Conservation (phyloP, 2,113 vertebrate genomes). For the Orthonyx spaldingii region DNA sequence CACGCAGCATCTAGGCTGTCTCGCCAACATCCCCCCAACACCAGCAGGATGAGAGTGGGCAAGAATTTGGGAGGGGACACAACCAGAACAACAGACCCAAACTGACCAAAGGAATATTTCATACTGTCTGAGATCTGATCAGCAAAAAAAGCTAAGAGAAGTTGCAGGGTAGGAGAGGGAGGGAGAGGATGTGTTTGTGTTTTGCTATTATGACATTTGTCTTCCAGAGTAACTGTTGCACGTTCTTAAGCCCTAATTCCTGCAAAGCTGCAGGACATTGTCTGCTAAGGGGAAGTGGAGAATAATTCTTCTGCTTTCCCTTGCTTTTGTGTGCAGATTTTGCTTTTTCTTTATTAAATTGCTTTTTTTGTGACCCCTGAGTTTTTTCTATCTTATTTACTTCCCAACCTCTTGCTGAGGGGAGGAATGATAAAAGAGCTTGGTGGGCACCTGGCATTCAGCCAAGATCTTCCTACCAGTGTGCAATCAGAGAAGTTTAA, state of each 20-base stretch:
- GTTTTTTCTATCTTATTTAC: neutral
- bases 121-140: neutral
- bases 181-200: too few relatives aligned
- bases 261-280: neutral
- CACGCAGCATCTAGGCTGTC: neutral
- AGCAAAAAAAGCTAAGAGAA: neutral
- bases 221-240: neutral
- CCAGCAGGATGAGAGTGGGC: neutral
- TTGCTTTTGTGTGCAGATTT: neutral
- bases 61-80: neutral
- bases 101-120: neutral
- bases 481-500: neutral
- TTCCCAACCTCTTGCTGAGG: neutral
- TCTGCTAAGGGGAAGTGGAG: neutral
- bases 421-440: neutral
- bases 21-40: neutral
- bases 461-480: neutral
- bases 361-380: neutral
- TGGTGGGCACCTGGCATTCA: neutral
- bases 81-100: neutral
- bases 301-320: neutral
- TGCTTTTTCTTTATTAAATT: neutral
- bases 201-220: neutral
- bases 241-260: neutral
- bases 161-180: rapidly evolving